phyloP scores from a whole-genome alignment of 2,113 vertebrate genomes.

The Apodemus speciosus region DNA sequence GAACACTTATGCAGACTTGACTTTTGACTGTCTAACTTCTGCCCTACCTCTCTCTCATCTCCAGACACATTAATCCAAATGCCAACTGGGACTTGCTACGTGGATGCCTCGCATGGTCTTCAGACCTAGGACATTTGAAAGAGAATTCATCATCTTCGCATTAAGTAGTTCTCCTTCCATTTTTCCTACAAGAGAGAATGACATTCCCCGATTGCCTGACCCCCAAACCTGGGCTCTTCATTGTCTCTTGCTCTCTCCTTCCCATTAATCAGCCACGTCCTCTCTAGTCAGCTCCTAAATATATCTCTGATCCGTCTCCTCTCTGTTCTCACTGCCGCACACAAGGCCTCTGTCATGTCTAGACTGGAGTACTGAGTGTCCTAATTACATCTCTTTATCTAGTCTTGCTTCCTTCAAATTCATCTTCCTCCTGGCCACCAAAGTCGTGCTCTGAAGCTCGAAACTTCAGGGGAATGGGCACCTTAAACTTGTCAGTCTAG shows the following conservation, averaged over 20 bases:
- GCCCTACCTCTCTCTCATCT: neutral
- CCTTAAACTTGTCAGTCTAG: neutral
- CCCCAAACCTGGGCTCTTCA: slow-evolving; percentile 29
- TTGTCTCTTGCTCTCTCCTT: slow-evolving; percentile 4
- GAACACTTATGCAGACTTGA: neutral
- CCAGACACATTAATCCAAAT: slow-evolving; percentile 75
- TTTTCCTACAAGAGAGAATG: slow-evolving; percentile 57
- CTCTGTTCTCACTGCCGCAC: neutral
- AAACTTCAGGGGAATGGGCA: neutral
- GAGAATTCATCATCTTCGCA: slow-evolving; percentile 70
- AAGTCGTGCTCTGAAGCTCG: neutral
- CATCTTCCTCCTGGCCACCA: slow-evolving; percentile 37
- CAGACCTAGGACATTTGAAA: slow-evolving; percentile 59
- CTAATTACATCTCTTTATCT: slow-evolving; percentile 56
- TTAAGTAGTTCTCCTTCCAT: slow-evolving; percentile 56
- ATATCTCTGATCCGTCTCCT: slow-evolving; percentile 68
- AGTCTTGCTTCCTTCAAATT: slow-evolving; percentile 39
- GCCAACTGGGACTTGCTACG: slow-evolving; percentile 59
- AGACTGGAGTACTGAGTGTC: slow-evolving; percentile 2
- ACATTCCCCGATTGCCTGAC: slow-evolving; percentile 48
- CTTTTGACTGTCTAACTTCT: slow-evolving; percentile 48
- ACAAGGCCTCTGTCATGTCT: neutral
- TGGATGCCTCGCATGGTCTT: slow-evolving; percentile 58
- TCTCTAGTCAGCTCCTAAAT: slow-evolving; percentile 68
- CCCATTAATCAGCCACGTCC: slow-evolving; percentile 70